phyloP scores from a whole-genome alignment of 2,797 vertebrate genomes.

The Danio tinwini region DNA sequence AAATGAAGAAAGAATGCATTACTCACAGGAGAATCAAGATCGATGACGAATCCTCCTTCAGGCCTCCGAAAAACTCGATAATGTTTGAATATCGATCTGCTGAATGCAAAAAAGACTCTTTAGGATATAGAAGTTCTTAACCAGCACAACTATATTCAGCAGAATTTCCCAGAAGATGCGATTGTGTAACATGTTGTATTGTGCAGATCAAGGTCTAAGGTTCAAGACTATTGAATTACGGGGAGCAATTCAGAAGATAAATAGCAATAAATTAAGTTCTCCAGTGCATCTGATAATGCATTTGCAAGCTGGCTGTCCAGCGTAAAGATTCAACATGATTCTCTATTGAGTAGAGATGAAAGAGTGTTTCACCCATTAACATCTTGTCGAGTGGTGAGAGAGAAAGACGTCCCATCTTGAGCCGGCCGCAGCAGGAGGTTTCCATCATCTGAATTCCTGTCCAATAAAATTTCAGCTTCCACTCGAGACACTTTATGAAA shows the following conservation, averaged over 20 bases:
- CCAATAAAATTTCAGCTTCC: slow-evolving; percentile 82
- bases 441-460: slow-evolving; percentile 73
- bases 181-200: background rate
- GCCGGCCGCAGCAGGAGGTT: slow-evolving; percentile 84
- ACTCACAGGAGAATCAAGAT: slow-evolving; percentile 83
- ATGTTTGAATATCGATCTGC: slow-evolving; percentile 76
- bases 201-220: background rate
- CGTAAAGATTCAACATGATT: background rate
- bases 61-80: slow-evolving; percentile 74
- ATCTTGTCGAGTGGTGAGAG: slow-evolving; percentile 80
- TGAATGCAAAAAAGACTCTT: background rate
- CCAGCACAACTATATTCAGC: background rate
- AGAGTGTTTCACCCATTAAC: slow-evolving; percentile 69
- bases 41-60: slow-evolving; percentile 75
- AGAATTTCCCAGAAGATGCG: background rate
- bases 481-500: slow-evolving; percentile 75
- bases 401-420: slow-evolving; percentile 65
- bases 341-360: background rate
- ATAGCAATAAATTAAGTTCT: background rate
- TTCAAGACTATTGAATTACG: background rate
- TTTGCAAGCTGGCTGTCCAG: background rate
- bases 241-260: background rate
- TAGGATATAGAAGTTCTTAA: background rate
- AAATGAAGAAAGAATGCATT: background rate
- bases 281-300: background rate